These are phyloP conservation scores for Rhinolophus ferrumequinum DNA, from an alignment of 2,113 vertebrate species.

Conservation along the genomic window DNA sequence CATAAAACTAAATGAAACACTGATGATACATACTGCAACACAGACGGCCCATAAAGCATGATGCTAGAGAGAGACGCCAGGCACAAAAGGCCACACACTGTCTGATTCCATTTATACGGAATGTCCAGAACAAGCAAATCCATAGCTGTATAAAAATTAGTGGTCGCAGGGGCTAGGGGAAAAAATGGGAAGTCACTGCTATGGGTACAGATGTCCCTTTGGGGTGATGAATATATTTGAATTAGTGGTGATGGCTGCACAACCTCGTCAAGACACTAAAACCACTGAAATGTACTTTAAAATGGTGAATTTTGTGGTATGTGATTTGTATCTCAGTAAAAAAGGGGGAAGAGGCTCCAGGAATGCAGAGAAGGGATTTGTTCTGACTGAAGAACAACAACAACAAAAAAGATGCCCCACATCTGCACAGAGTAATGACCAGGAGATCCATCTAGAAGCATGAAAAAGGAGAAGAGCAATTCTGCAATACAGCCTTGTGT, in stretches of 20 bases:
- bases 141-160: not conserved
- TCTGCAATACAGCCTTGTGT: not conserved
- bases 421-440: not conserved
- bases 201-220: not conserved
- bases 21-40: not conserved
- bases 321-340: not conserved
- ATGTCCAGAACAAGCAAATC: not conserved
- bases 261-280: not conserved
- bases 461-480: not conserved
- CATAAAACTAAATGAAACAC: not conserved
- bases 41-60: not conserved
- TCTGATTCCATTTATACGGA: not conserved
- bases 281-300: not conserved
- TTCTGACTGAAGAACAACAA: not conserved
- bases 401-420: not conserved
- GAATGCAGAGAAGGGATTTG: not conserved
- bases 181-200: not conserved
- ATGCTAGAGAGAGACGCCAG: not conserved
- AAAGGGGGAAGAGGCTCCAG: not conserved
- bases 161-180: not conserved
- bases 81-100: not conserved
- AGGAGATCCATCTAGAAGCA: not conserved
- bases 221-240: not conserved
- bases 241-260: not conserved
- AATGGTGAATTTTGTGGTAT: not conserved